A percentile compares a stretch with the other conserved stretches of the same genome.
Conservation (phyloP, 2,113 vertebrate genomes). For the Motacilla alba region DNA sequence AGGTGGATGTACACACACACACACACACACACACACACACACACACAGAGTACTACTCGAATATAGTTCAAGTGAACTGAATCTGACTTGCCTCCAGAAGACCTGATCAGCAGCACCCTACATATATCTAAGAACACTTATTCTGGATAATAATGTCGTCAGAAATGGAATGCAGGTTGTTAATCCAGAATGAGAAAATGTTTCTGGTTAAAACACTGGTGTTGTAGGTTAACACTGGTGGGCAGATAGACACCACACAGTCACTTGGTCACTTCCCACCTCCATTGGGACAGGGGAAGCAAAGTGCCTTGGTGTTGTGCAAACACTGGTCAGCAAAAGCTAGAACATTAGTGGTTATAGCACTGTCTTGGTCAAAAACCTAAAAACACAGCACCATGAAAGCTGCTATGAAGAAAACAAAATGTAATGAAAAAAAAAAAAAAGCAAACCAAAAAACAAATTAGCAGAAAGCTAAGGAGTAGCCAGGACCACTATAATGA, state of each 20-base stretch:
- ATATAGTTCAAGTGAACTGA: neutral
- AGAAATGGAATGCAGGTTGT: neutral
- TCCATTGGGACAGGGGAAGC: accelerated
- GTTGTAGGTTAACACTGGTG: accelerated
- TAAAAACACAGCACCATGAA: neutral
- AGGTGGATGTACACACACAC: neutral
- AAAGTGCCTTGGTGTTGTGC: neutral
- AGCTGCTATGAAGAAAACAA: neutral
- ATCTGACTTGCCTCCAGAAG: neutral
- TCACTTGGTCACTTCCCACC: neutral
- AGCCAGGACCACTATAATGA: neutral
- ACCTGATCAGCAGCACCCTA: neutral
- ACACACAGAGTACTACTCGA: neutral
- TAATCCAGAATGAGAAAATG: neutral
- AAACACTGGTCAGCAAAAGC: neutral
- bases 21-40: neutral
- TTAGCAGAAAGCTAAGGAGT: neutral
- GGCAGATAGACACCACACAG: neutral
- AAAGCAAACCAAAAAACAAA: neutral
- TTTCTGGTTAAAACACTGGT: neutral
- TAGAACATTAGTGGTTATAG: neutral
- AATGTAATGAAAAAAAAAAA: neutral
- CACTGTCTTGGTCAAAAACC: neutral
- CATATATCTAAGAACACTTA: neutral
- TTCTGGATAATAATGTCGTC: neutral